Percentiles rank a stretch among this genome's conserved stretches.
Conservation (phyloP, 2,113 vertebrate species). For the Globicephala melas region DNA sequence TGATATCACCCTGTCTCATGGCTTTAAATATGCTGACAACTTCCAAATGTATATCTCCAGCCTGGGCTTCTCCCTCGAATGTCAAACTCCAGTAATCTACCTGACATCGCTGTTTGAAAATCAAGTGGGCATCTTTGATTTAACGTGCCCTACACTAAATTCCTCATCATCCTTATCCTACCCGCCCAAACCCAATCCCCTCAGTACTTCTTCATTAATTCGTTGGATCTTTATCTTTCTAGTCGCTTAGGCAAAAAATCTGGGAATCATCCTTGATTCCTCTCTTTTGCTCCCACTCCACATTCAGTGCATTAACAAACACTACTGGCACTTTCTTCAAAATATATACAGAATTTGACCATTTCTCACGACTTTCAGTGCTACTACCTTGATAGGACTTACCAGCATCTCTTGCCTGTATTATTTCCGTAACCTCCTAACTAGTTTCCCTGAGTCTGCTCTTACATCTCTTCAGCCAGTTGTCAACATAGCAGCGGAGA, state of each 20-base stretch:
- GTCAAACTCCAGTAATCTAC: background rate
- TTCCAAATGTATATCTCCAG: background rate
- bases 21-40: background rate
- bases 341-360: background rate
- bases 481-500: background rate
- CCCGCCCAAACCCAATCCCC: background rate
- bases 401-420: background rate
- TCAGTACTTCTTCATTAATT: background rate
- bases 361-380: background rate
- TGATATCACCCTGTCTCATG: background rate
- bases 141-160: background rate
- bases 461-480: background rate
- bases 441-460: background rate
- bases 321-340: background rate
- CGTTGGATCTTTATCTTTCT: background rate
- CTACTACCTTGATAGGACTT: background rate
- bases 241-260: background rate
- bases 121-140: background rate
- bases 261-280: background rate
- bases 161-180: background rate
- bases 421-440: background rate
- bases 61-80: background rate
- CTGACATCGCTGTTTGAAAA: background rate
- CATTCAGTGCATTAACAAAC: background rate
- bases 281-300: background rate